Evolutionary conservation across 1,140 invertebrate genomes (phyloP).

Genomic region (Hycleus phaleratus): DNA sequence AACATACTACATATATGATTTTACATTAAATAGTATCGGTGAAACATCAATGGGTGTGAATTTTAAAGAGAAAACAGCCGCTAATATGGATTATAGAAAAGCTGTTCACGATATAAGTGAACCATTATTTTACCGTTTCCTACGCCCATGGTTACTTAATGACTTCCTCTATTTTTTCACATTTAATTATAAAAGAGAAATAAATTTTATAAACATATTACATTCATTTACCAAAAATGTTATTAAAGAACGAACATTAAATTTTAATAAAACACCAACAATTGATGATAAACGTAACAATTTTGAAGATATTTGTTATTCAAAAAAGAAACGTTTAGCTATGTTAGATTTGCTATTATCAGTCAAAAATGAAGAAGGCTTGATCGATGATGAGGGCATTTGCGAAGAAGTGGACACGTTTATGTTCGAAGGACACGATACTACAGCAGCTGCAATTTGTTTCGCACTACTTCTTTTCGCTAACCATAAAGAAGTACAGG

Average conservation of each 20-base stretch:
- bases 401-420: slow-evolving; percentile 77
- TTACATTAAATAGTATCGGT: slow-evolving; percentile 13
- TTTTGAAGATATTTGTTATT: background rate
- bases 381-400: slow-evolving; percentile 56
- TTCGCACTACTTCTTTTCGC: slow-evolving; percentile 39
- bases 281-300: background rate
- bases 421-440: slow-evolving; percentile 58
- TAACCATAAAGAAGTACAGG: slow-evolving; percentile 30
- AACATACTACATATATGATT: slow-evolving; percentile 4
- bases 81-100: slow-evolving; percentile 55
- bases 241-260: slow-evolving; percentile 19
- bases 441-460: slow-evolving; percentile 36
- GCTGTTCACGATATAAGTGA: slow-evolving; percentile 41
- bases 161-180: slow-evolving; percentile 47
- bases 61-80: slow-evolving; percentile 51
- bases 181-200: slow-evolving; percentile 43
- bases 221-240: slow-evolving; percentile 53
- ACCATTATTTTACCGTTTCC: slow-evolving; percentile 43
- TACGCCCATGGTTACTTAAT: slow-evolving; percentile 52
- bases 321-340: slow-evolving; percentile 53
- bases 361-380: slow-evolving; percentile 45
- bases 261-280: background rate
- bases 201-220: slow-evolving; percentile 46
- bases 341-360: slow-evolving; percentile 73
- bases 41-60: slow-evolving; percentile 79